Evolutionary conservation across 2,888 invertebrate species (phyloP), one percentile per base, ranked within the genome.

Genomic region (Gnatocerus cornutus): DNA sequence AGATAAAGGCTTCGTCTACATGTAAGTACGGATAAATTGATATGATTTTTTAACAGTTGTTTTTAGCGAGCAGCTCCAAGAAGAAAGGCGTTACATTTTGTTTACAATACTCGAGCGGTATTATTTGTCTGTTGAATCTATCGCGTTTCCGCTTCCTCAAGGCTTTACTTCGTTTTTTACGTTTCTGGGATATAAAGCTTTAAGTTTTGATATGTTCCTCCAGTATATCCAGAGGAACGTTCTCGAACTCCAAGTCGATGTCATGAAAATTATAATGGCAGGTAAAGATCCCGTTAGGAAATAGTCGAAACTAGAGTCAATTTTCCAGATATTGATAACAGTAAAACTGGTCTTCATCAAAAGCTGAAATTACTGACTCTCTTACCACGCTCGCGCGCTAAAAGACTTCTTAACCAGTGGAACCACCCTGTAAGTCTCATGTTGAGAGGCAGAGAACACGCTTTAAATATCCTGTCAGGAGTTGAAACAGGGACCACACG

Each of bases 121-220:
- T 84, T 91, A 92, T 77, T 87, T 93, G 76, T 93, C 95, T 0
- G 89, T 92, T 12, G 93, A 94, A 80, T 90, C 91, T 2, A 88
- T 93, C 72, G 94, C 94, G 29, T 96, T 92, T 83, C 93, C 93
- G 0, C 84, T 95, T 73, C 95, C 96, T 8, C 92, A 93, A 80
- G 96, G 96, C 9, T 96, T 96, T 83, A 92, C 93, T 12, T 94
- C 96, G 3, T 96, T 95, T 87, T 94, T 96, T 83, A 93, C 95
- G 1, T 95, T 93, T 84, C 87, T 96, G 61, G 96, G 94, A 0
- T 94, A 94, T 84, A 88, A 92, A 76, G 91, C 93, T 16, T 85
- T 96, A 73, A 89, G 90, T 27, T 93, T 92, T 84, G 89, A 92
- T 73, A 89, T 91, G 82, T 96, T 96, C 84, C 84, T 94, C 77